Base-by-base conservation (phyloP, 2,113 vertebrate genomes). In the Sigmodon hispidus region DNA sequence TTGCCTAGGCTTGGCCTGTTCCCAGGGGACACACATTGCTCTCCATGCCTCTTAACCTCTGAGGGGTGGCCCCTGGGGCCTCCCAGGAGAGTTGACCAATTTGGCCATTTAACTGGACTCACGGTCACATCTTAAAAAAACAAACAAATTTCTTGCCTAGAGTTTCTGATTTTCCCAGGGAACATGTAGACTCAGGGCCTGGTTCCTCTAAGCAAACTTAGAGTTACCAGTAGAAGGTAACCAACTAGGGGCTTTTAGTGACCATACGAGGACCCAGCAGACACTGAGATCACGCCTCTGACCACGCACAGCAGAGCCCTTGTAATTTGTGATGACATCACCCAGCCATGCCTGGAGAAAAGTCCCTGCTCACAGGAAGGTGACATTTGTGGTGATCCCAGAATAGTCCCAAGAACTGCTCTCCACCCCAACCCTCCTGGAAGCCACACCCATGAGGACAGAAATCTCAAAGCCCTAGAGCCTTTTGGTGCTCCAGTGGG, bases 241-340 rank as follows among this genome's bases (percentile, higher is more conserved):
- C 73, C 1, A 5, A 69, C n/a, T 55, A 17, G 9, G 61, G 75
- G 77, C 31, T 31, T 29, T 50, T 29, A 86, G 31, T 7, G 5
- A 22, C 11, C 5, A 31, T 7, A 21, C 15, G 0, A 50, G 24
- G 10, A 13, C n/a, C 67, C 31, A 7, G 22, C n/a, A 55, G 48
- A 21, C 21, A 22, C 55, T 1, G 1, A 16, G 83, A 50, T 77
- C 70, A 15, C 17, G 0, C 40, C 48, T 70, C 8, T 19, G 13
- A n/a, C 12, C 52, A 48, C 15, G 2, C 36, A 31, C 67, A 13
- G 2, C 48, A 69, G 73, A 89, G 19, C 61, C 95, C 83, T 55
- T 91, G 24, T 96, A 87, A 96, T 97, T 96, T 91, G 87, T 69
- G 79, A 91, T 95, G 92, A 96, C 21, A 29, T 95, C 84, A 89